These are phyloP conservation scores for Mizuhopecten yessoensis DNA, from an alignment of 1,140 invertebrate genomes.

Conservation along the genomic window DNA sequence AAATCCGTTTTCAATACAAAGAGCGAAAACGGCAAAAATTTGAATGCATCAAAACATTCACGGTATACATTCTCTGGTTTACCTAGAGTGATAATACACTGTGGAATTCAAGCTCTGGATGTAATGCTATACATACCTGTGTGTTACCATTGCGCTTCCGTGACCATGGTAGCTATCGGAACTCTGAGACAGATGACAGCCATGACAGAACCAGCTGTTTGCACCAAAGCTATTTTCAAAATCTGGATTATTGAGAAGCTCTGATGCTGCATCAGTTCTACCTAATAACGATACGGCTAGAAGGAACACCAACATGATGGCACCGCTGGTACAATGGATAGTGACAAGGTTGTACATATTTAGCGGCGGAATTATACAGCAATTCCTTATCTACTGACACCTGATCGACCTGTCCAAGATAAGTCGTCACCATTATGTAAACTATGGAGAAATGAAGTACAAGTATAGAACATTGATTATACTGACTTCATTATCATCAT, in stretches of 20 bases:
- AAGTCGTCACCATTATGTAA: background rate
- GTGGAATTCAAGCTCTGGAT: background rate
- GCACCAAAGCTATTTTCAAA: background rate
- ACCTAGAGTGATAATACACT: no score
- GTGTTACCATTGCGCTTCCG: background rate
- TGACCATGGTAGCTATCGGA: conserved; percentile 19
- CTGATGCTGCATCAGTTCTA: background rate
- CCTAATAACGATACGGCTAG: background rate
- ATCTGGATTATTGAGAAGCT: background rate
- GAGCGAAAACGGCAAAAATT: no score
- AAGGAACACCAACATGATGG: background rate
- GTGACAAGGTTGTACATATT: background rate
- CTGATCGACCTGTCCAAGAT: background rate
- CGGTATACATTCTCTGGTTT: no score
- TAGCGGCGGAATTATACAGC: background rate
- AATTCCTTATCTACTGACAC: background rate
- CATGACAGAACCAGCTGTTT: background rate
- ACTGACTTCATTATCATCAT: no score
- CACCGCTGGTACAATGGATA: background rate
- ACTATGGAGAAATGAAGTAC: background rate
- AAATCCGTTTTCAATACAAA: no score
- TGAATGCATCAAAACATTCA: no score
- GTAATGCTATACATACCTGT: background rate
- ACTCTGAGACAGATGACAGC: background rate
- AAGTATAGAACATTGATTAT: no score